Percentiles rank a stretch among this genome's conserved stretches.
phyloP scores from a whole-genome alignment of 2,888 invertebrate genomes.

The Callinectes sapidus region DNA sequence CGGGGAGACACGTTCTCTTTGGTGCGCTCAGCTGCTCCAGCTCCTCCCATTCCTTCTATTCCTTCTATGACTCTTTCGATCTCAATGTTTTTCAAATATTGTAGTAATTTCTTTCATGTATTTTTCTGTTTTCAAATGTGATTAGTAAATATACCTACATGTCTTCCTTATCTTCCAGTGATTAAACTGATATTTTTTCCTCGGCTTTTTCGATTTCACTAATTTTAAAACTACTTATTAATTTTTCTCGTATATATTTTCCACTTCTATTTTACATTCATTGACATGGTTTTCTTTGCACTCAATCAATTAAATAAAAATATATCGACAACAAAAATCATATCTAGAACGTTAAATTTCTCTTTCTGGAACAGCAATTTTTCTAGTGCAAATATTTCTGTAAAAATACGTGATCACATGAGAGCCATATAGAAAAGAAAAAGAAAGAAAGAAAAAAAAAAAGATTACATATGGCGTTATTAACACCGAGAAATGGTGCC shows the following conservation, averaged over 20 bases:
- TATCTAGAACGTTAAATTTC: neutral
- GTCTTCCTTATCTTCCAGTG: neutral
- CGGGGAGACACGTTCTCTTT: constrained; percentile 3
- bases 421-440: neutral
- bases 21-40: neutral
- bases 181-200: neutral
- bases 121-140: neutral
- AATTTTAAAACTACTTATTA: no score
- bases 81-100: neutral
- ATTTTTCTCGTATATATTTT: neutral
- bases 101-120: neutral
- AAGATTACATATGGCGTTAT: neutral
- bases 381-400: neutral
- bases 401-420: neutral
- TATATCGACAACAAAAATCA: neutral
- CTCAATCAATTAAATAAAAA: neutral
- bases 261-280: neutral
- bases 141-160: neutral
- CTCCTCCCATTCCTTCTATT: constrained; percentile 16
- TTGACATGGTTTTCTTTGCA: neutral
- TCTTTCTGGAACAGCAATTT: neutral
- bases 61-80: neutral
- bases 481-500: neutral
- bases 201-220: neutral
- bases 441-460: neutral